These are phyloP conservation scores for Cryptocephalus primarius DNA, from an alignment of 2,888 invertebrate genomes.

Conservation along the genomic window DNA sequence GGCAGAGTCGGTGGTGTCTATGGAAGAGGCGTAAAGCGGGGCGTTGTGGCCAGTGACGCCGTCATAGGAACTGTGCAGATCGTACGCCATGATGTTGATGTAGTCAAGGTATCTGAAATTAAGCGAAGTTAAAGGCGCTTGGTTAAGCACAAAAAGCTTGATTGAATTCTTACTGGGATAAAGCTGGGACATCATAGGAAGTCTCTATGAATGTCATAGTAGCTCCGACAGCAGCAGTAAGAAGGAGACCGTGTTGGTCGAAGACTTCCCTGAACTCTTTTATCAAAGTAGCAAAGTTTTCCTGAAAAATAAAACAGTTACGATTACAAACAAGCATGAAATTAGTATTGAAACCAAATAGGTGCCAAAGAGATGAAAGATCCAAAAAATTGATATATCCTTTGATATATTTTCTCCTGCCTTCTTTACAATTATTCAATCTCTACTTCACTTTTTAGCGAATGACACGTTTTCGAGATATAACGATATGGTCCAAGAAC, in stretches of 20 bases:
- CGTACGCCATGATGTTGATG: constrained; percentile 43
- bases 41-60: constrained; percentile 53
- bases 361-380: too few relatives aligned
- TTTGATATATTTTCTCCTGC: too few relatives aligned
- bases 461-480: too few relatives aligned
- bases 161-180: constrained; percentile 38
- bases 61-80: constrained; percentile 59
- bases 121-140: too few relatives aligned
- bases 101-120: constrained; percentile 41
- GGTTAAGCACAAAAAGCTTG: too few relatives aligned
- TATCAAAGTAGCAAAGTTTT: constrained; percentile 32
- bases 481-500: too few relatives aligned
- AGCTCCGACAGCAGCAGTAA: constrained; percentile 52
- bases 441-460: too few relatives aligned
- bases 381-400: too few relatives aligned
- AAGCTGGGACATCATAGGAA: constrained; percentile 49
- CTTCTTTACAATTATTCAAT: too few relatives aligned
- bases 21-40: constrained; percentile 45
- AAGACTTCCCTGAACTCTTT: constrained; percentile 48
- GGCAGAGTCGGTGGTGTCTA: constrained; percentile 30
- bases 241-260: constrained; percentile 39
- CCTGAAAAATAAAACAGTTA: constrained; percentile 10
- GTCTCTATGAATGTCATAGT: constrained; percentile 37
- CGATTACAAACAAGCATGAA: background rate
- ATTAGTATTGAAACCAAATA: too few relatives aligned